phyloP scores from a whole-genome alignment of 2,888 invertebrate genomes.

The Apodemia hepburni region DNA sequence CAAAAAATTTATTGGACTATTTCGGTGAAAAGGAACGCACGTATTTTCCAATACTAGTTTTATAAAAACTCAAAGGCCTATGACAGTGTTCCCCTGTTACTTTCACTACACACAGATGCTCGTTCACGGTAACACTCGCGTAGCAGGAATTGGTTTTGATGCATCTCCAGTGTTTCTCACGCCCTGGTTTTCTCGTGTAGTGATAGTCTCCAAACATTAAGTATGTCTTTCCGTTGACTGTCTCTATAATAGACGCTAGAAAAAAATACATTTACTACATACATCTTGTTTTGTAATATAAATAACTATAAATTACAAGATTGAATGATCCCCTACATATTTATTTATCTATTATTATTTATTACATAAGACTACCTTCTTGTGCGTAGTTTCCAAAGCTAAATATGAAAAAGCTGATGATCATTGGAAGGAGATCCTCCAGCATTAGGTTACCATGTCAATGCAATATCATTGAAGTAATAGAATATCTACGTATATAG shows the following conservation, averaged over 20 bases:
- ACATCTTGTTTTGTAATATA: background rate
- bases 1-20: background rate
- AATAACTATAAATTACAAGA: too few relatives aligned
- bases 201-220: constrained; percentile 34
- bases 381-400: too few relatives aligned
- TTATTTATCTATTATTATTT: too few relatives aligned
- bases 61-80: constrained; percentile 11
- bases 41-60: background rate
- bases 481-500: too few relatives aligned
- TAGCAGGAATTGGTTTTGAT: constrained; percentile 38
- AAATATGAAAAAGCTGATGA: too few relatives aligned
- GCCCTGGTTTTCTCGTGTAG: constrained; percentile 42
- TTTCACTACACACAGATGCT: constrained; percentile 13
- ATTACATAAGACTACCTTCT: too few relatives aligned
- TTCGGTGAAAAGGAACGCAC: background rate
- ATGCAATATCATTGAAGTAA: too few relatives aligned
- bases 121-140: constrained; percentile 27
- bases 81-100: constrained; percentile 17
- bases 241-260: constrained; percentile 20
- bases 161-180: constrained; percentile 39
- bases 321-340: too few relatives aligned
- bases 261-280: constrained; percentile 32
- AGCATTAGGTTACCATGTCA: too few relatives aligned
- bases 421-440: too few relatives aligned
- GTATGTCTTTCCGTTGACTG: constrained; percentile 15